Conservation (phyloP, 2,888 invertebrate genomes). For the Idaea aversata region DNA sequence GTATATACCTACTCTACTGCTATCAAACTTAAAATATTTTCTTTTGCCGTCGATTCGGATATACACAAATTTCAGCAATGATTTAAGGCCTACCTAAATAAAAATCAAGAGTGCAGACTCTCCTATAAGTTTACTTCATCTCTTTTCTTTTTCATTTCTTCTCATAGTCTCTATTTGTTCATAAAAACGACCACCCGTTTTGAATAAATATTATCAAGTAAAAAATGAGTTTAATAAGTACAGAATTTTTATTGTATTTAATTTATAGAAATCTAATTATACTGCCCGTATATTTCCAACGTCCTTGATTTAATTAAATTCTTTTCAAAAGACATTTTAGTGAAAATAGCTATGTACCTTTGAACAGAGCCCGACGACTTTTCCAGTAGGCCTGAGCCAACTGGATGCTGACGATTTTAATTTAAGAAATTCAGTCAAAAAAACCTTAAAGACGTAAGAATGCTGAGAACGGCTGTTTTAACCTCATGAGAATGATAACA, state of each 20-base stretch:
- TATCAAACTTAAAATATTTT: background rate
- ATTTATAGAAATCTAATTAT: too few species aligned
- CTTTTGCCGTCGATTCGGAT: background rate
- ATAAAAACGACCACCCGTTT: too few species aligned
- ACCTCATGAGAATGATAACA: background rate
- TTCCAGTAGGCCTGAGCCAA: constrained; percentile 7
- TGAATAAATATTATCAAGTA: too few species aligned
- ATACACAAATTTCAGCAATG: too few species aligned
- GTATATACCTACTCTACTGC: background rate
- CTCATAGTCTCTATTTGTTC: too few species aligned
- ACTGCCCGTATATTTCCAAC: constrained; percentile 1
- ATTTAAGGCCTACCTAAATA: too few species aligned
- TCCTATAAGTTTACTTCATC: too few species aligned
- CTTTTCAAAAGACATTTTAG: constrained; percentile 31
- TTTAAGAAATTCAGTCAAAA: background rate
- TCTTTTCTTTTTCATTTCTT: too few species aligned
- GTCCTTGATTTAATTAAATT: constrained; percentile 36
- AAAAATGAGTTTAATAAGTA: too few species aligned
- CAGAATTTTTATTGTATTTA: too few species aligned
- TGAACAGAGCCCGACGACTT: background rate
- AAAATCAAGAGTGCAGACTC: too few species aligned
- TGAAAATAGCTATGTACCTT: constrained; percentile 12
- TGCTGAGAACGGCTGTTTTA: background rate
- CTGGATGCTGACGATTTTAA: constrained; percentile 5
- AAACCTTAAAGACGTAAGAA: background rate